Base-by-base conservation (phyloP, 2,888 invertebrate genomes). In the Siphlonurus alternatus region DNA sequence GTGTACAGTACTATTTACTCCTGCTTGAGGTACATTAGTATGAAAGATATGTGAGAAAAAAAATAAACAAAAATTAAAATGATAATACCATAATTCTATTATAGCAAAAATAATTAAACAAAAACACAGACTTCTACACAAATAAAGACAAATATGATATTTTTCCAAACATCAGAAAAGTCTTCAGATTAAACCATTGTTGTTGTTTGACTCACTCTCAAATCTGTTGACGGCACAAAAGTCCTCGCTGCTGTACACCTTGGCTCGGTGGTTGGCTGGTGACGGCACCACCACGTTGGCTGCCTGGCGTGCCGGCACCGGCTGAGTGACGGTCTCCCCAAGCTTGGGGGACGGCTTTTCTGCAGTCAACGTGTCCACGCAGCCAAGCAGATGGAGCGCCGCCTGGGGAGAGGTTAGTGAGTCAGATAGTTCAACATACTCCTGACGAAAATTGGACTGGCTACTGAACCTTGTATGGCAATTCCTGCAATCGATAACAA, bases 381-480 rank as follows among this genome's bases (percentile, higher is more conserved):
- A 93, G 2, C 91, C 92, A 62, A 96, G 76, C 63, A 96, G 79
- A 79, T 95, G 90, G 65, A 95, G 80, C 0, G 93, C 93, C n/a
- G 92, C 89, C 75, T 95, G 93, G 23, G 61, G 5, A 56, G 20
- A 15, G 10, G n/a, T 51, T 10, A 51, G 53, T n/a, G n/a, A n/a
- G n/a, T n/a, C n/a, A n/a, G n/a, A n/a, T n/a, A n/a, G n/a, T n/a
- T n/a, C n/a, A n/a, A n/a, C n/a, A n/a, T n/a, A n/a, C n/a, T n/a
- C n/a, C n/a, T n/a, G n/a, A n/a, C n/a, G n/a, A n/a, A n/a, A n/a
- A n/a, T n/a, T n/a, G n/a, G n/a, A n/a, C n/a, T n/a, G n/a, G n/a
- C n/a, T n/a, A n/a, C n/a, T n/a, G n/a, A n/a, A n/a, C n/a, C n/a
- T n/a, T n/a, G n/a, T n/a, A n/a, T n/a, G n/a, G n/a, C n/a, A n/a